phyloP scores from a whole-genome alignment of 2,888 invertebrate species.

The Physocephala rufipes region DNA sequence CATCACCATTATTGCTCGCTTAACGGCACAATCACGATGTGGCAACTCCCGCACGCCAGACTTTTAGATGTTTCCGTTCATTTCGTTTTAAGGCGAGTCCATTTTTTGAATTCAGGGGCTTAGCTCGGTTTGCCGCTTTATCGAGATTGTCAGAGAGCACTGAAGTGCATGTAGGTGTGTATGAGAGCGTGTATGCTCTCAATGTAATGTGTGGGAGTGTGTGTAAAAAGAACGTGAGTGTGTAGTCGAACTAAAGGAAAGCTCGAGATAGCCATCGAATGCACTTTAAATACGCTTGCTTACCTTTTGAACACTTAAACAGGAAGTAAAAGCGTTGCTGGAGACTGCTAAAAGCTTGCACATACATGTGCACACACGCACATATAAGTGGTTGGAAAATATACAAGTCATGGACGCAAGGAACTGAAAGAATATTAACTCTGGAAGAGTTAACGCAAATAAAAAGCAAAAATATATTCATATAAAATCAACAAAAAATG shows the following conservation, averaged over 20 bases:
- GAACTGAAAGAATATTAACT: no score
- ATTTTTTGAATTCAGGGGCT: conserved; percentile 1
- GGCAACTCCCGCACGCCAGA: neutral
- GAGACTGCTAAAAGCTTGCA: neutral
- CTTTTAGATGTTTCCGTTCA: conserved; percentile 24
- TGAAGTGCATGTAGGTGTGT: conserved; percentile 8
- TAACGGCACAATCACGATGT: neutral
- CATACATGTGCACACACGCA: neutral
- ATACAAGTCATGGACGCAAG: no score
- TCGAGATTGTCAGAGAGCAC: neutral
- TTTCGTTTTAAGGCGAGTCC: neutral
- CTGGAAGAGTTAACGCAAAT: no score
- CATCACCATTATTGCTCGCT: no score
- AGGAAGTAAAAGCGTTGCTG: conserved; percentile 26
- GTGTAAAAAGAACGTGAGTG: neutral
- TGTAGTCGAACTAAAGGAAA: conserved; percentile 5
- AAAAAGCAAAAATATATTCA: no score
- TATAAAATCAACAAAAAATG: no score
- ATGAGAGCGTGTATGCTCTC: neutral
- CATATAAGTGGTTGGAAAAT: no score
- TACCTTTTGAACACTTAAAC: conserved; percentile 13
- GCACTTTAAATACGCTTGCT: conserved; percentile 28
- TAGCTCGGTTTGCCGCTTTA: conserved; percentile 5
- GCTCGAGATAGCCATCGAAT: conserved; percentile 21
- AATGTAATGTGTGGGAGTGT: conserved; percentile 7